Evolutionary conservation across 2,888 invertebrate genomes (phyloP).

Genomic region (Deilephila elpenor): DNA sequence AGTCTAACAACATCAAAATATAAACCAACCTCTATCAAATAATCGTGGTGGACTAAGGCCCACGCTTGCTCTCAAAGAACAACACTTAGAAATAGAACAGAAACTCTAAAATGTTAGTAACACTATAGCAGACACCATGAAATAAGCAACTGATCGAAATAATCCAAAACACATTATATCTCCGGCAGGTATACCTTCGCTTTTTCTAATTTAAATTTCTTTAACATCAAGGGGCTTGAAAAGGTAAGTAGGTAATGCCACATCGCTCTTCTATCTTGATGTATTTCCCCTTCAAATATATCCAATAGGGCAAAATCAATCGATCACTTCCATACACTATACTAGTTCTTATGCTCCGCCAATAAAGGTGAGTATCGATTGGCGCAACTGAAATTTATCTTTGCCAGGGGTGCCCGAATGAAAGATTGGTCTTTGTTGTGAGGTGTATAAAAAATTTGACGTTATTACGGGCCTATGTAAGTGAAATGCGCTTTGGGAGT

Average conservation of each 20-base stretch:
- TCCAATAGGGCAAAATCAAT: conserved; percentile 42
- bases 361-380: conserved; percentile 20
- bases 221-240: conserved; percentile 45
- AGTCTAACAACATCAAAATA: too few species aligned
- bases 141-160: background rate
- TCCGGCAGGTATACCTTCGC: conserved; percentile 23
- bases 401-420: conserved; percentile 32
- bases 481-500: conserved; percentile 23
- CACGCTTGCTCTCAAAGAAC: too few species aligned
- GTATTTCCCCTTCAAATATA: conserved; percentile 49
- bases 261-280: conserved; percentile 49
- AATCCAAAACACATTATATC: conserved; percentile 21
- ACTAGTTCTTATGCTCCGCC: conserved; percentile 30
- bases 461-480: conserved; percentile 37
- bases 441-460: conserved; percentile 51
- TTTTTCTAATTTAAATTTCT: conserved; percentile 38
- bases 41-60: too few species aligned
- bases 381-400: conserved; percentile 30
- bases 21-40: too few species aligned
- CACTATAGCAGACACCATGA: background rate
- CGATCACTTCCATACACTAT: conserved; percentile 30
- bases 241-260: conserved; percentile 50
- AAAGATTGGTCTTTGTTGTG: conserved; percentile 43
- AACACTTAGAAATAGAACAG: too few species aligned
- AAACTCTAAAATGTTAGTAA: too few species aligned